Percentiles rank a stretch among this genome's conserved stretches.
Conservation (phyloP, 1,140 invertebrate species). For the Diprion similis region DNA sequence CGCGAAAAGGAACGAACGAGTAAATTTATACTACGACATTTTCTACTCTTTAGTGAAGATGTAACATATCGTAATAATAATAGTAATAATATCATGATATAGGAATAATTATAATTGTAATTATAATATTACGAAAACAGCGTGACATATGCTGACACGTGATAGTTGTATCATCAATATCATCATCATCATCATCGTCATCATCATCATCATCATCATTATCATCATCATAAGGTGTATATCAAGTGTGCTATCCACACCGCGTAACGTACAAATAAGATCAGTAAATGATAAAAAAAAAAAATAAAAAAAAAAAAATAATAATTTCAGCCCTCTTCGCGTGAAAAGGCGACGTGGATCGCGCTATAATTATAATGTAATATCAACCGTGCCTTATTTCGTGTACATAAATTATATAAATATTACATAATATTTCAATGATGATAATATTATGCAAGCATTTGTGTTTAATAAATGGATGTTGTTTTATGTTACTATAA, state of each 20-base stretch:
- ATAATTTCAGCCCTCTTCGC: background rate
- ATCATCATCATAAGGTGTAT: too few relatives aligned
- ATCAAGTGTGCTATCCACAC: too few relatives aligned
- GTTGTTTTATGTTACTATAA: constrained; percentile 55
- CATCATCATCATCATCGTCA: too few relatives aligned
- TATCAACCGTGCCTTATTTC: constrained; percentile 61
- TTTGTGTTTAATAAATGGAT: constrained; percentile 60
- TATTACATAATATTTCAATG: constrained; percentile 52
- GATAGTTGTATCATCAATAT: too few relatives aligned
- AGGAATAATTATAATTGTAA: constrained; percentile 17
- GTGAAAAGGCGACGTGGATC: constrained; percentile 28
- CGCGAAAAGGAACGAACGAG: too few relatives aligned
- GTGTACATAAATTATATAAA: constrained; percentile 52
- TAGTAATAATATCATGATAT: constrained; percentile 32
- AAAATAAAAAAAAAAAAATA: background rate
- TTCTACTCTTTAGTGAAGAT: constrained; percentile 54
- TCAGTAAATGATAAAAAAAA: too few relatives aligned
- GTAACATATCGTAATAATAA: constrained; percentile 51
- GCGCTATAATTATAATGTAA: constrained; percentile 51
- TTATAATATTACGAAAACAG: too few relatives aligned
- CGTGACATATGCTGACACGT: too few relatives aligned
- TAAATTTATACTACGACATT: constrained; percentile 46
- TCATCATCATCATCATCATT: too few relatives aligned
- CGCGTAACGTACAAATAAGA: too few relatives aligned
- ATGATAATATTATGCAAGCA: constrained; percentile 49